These are phyloP conservation scores for Drosophila pruinosa DNA, from an alignment of 1,140 invertebrate species.

Conservation along the genomic window DNA sequence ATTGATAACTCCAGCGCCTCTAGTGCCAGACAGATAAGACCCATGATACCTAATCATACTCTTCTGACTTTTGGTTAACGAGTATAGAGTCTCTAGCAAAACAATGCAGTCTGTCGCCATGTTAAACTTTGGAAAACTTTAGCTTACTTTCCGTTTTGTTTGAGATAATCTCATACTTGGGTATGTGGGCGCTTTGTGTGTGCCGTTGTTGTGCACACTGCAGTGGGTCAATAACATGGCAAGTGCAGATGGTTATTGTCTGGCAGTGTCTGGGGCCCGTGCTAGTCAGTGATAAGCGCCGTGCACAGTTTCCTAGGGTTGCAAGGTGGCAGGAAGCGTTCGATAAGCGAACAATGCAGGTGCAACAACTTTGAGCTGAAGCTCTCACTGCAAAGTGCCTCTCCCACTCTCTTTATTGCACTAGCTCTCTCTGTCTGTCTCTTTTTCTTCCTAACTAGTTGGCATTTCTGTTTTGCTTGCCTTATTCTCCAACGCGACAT, in stretches of 20 bases:
- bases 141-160: slow-evolving; percentile 59
- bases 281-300: slow-evolving; percentile 37
- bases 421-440: slow-evolving; percentile 8
- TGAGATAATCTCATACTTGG: slow-evolving; percentile 8
- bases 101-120: slow-evolving; percentile 10
- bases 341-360: slow-evolving; percentile 50
- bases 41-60: no score
- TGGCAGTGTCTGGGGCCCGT: slow-evolving; percentile 7
- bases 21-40: no score
- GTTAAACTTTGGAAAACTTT: slow-evolving; percentile 16
- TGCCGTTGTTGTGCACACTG: slow-evolving; percentile 21
- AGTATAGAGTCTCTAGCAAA: neutral
- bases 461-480: slow-evolving; percentile 69
- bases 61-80: neutral
- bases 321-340: slow-evolving; percentile 26
- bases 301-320: neutral
- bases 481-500: slow-evolving; percentile 56
- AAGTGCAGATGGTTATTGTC: slow-evolving; percentile 53
- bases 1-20: no score
- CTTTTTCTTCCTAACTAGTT: slow-evolving; percentile 1
- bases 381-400: slow-evolving; percentile 5
- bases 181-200: neutral
- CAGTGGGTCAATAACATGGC: slow-evolving; percentile 78
- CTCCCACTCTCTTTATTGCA: neutral
- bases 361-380: neutral